Evolutionary conservation across 1,140 invertebrate species (phyloP), one percentile per base, ranked within the genome.

Genomic region (Drosophila serrata): DNA sequence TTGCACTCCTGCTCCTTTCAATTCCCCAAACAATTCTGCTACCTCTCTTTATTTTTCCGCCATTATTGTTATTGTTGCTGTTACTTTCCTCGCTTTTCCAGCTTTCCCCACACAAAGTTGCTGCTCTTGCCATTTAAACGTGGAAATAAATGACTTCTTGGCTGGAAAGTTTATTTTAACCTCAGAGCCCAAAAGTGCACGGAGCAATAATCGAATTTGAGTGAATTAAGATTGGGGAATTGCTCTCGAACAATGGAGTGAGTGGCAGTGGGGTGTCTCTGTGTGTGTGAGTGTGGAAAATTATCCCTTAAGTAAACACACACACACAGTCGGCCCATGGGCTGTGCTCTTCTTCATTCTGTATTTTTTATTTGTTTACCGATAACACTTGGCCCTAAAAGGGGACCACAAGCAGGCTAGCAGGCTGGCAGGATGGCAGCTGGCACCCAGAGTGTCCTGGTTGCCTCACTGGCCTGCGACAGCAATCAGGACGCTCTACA

Each of bases 181-280:
- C 85, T 90, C 85, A 55, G 64, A 77, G 84, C 58, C 56, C 59
- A 72, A 64, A 62, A 90, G 85, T 82, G 87, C 79, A 86, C 61
- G 64, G 63, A 76, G 65, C 78, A 85, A 91, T 91, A 91, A 91
- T 91, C 88, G 88, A 91, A 91, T 91, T 86, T 88, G 81, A 91
- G 88, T 91, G 85, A 91, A 91, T 91, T 91, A 91, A 91, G 90
- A 91, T 91, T 91, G 90, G 81, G 81, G 79, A 88, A 88, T 88
- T 84, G 85, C 81, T 84, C 72, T 79, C 62, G 69, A 90, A 88
- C 85, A 88, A 85, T 85, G 82, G 73, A 81, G 45, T 57, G 65
- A 85, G 64, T 85, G 62, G 48, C 40, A 61, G 45, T 42, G 37
- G 37, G 29, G 53, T 46, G 40, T 42, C 31, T 35, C 48, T 46